A percentile compares a stretch with the other conserved stretches of the same genome.
Evolutionary conservation across 1,140 invertebrate genomes (phyloP).

Genomic region (Augochlora pura): DNA sequence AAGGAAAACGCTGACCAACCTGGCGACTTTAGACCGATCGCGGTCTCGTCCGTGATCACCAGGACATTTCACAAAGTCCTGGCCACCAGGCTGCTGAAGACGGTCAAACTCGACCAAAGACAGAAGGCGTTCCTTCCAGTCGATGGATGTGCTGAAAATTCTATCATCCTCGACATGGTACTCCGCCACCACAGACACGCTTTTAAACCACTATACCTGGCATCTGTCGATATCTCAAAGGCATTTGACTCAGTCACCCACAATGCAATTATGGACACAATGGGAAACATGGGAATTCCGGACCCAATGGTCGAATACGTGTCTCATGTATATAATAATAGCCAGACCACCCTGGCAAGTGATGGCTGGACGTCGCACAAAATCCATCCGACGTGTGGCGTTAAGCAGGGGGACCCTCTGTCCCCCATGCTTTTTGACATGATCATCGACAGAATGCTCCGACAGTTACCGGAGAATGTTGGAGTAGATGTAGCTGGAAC

Average conservation of each 20-base stretch:
- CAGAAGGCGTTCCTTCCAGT: no score
- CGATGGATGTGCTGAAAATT: no score
- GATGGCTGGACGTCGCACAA: neutral
- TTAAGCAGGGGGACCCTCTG: slow-evolving; percentile 80
- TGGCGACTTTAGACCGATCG: slow-evolving; percentile 73
- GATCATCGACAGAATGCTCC: slow-evolving; percentile 73
- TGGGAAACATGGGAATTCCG: neutral
- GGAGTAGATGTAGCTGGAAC: slow-evolving; percentile 54
- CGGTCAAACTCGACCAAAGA: slow-evolving; percentile 2
- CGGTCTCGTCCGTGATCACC: slow-evolving; percentile 71
- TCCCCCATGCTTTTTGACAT: slow-evolving; percentile 79
- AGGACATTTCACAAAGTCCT: slow-evolving; percentile 65
- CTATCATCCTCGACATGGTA: no score
- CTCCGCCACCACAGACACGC: no score
- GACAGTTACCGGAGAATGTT: slow-evolving; percentile 50
- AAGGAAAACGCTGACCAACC: slow-evolving; percentile 48
- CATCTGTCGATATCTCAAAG: slow-evolving; percentile 15
- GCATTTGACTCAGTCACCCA: slow-evolving; percentile 40
- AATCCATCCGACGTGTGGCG: slow-evolving; percentile 60
- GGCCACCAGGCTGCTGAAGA: slow-evolving; percentile 51
- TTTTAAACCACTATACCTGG: slow-evolving; percentile 13
- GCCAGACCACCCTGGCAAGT: neutral
- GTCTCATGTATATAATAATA: neutral
- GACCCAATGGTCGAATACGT: neutral
- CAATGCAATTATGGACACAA: neutral